phyloP scores from a whole-genome alignment of 2,888 invertebrate genomes.

The Syritta pipiens region DNA sequence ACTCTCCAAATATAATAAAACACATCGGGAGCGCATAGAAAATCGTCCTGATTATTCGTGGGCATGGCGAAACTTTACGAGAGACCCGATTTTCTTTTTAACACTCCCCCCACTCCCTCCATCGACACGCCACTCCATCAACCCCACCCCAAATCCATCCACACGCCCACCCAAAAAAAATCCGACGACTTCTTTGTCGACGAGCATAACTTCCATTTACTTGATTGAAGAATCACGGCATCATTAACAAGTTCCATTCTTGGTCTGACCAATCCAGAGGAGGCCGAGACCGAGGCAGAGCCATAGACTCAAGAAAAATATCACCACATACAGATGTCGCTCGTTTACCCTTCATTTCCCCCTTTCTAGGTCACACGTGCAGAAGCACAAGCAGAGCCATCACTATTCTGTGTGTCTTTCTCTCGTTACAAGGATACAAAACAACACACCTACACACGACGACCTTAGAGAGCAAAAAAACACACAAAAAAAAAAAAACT shows the following conservation, averaged over 20 bases:
- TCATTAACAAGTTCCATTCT: conserved; percentile 56
- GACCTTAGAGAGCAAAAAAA: conserved; percentile 7
- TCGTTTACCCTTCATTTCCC: conserved; percentile 58
- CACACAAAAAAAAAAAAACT: not conserved
- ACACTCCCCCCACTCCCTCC: too few species aligned
- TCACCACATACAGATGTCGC: conserved; percentile 66
- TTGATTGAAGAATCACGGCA: conserved; percentile 62
- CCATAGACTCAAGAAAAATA: conserved; percentile 36
- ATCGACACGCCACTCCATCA: not conserved
- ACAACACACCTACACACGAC: conserved; percentile 39
- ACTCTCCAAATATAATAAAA: conserved; percentile 59
- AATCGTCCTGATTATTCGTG: conserved; percentile 45
- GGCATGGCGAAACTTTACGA: conserved; percentile 62
- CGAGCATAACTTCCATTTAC: conserved; percentile 54
- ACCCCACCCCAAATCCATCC: not conserved
- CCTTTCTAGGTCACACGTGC: conserved; percentile 67
- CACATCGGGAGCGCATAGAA: conserved; percentile 25
- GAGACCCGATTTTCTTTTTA: conserved; percentile 28
- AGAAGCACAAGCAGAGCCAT: too few species aligned
- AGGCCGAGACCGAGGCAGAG: too few species aligned
- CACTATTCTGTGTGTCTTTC: conserved; percentile 24
- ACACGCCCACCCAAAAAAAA: not conserved
- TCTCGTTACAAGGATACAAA: conserved; percentile 22
- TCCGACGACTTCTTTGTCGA: too few species aligned
- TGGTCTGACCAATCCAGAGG: too few species aligned